Conservation (phyloP, 35 echinoderm and acorn worm genomes). For the Diadema setosum region DNA sequence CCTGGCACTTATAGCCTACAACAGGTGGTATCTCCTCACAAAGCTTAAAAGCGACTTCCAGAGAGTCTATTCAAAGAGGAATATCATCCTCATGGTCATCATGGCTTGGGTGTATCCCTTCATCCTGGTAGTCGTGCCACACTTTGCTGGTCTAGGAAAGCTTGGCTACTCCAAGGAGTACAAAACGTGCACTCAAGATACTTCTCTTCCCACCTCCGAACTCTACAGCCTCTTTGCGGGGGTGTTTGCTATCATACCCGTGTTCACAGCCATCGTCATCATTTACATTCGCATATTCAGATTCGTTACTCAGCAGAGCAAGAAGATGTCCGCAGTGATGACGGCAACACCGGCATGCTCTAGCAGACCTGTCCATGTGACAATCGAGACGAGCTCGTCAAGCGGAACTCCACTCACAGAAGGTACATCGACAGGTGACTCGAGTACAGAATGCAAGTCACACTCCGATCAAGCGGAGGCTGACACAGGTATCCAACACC, state of each 20-base stretch:
- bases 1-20: background rate
- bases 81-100: background rate
- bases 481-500: too few species aligned
- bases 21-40: background rate
- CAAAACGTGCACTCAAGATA: background rate
- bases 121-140: background rate
- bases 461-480: too few species aligned
- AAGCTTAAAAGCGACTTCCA: background rate
- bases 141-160: background rate
- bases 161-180: background rate
- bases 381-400: too few species aligned
- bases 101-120: background rate
- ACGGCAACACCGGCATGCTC: too few species aligned
- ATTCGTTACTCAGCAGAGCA: too few species aligned
- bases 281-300: background rate
- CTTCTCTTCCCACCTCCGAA: background rate
- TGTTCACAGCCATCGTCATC: background rate
- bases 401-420: too few species aligned
- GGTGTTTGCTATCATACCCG: background rate
- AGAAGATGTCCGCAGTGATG: too few species aligned
- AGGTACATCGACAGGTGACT: too few species aligned
- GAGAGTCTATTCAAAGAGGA: background rate
- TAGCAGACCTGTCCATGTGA: too few species aligned
- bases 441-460: too few species aligned
- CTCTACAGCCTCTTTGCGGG: background rate